Evolutionary conservation across 1,140 invertebrate genomes (phyloP), one percentile per base, ranked within the genome.

Genomic region (Sycophila sp.): DNA sequence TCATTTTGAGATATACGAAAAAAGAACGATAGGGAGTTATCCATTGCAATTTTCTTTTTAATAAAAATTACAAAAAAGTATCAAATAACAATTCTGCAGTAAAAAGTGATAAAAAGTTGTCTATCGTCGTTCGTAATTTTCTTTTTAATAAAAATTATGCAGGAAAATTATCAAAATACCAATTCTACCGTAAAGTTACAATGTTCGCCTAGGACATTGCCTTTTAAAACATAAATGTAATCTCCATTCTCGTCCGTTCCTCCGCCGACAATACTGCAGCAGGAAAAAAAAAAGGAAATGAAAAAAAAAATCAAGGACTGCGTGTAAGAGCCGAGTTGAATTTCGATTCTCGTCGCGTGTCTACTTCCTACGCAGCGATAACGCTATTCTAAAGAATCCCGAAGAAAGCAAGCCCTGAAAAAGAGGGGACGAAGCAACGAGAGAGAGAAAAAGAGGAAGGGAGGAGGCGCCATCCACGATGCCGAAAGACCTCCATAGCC

Each of bases 311-410:
- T 10, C 2, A 58, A 2, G 15, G 15, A 38, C 15, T 15, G 28
- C 2, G 28, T 55, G 6, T 22, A 42, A 8, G 4, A 58, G 60
- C 60, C 64, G 67, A 68, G 60, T 71, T 73, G 71, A 73, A 77
- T 77, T 73, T 73, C 72, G 63, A 73, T 75, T 75, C 75, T 56
- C 60, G 60, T 75, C 72, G 76, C 74, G 64, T 73, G 72, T 73
- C 67, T 58, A 70, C 55, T 75, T 73, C 59, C 49, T 75, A 71
- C 70, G 64, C 56, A 69, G 68, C 63, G 71, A 72, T 71, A 73
- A 76, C 67, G 64, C 69, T 51, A 49, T 67, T 73, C 26, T 42
- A 49, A 72, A 70, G 71, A 69, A 70, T 76, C 60, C 63, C 13
- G 17, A 45, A 19, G 13, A 67, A 65, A 53, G 17, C 36, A 58